phyloP scores from a whole-genome alignment of 2,888 invertebrate genomes.

The Pyrrhosoma nymphula region DNA sequence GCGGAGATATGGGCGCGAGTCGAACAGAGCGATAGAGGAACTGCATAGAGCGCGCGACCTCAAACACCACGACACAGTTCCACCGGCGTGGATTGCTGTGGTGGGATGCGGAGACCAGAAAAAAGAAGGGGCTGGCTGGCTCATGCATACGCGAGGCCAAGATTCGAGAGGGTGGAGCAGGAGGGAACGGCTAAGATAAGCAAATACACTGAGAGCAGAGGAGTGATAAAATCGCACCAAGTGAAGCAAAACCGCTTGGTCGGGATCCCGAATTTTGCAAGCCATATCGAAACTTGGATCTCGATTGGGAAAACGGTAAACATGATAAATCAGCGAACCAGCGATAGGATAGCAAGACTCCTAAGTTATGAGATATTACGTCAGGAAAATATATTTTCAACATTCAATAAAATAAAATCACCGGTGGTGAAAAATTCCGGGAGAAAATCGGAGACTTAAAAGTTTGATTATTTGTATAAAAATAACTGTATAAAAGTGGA shows the following conservation, averaged over 20 bases:
- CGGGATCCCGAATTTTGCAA: background rate
- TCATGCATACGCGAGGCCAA: constrained; percentile 1
- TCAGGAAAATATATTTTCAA: background rate
- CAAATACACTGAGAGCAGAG: background rate
- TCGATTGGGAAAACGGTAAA: constrained; percentile 10
- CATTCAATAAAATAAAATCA: background rate
- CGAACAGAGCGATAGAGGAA: background rate
- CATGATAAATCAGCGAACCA: background rate
- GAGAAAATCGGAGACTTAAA: background rate
- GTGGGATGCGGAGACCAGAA: background rate
- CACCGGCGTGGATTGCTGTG: background rate
- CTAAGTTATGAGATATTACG: background rate
- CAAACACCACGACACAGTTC: background rate
- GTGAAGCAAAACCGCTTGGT: constrained; percentile 2
- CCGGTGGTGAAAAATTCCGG: background rate
- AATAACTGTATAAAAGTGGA: too few species aligned
- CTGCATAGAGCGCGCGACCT: background rate
- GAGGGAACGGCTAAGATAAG: background rate
- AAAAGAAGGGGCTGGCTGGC: background rate
- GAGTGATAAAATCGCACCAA: constrained; percentile 13
- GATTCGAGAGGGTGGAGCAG: background rate
- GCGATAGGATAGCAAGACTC: background rate
- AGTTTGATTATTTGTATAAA: too few species aligned
- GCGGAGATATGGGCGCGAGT: background rate
- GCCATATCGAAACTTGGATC: background rate